A percentile compares a stretch with the other conserved stretches of the same genome.
Evolutionary conservation across 2,797 vertebrate genomes (phyloP).

Genomic region (Sebastiscus tertius): DNA sequence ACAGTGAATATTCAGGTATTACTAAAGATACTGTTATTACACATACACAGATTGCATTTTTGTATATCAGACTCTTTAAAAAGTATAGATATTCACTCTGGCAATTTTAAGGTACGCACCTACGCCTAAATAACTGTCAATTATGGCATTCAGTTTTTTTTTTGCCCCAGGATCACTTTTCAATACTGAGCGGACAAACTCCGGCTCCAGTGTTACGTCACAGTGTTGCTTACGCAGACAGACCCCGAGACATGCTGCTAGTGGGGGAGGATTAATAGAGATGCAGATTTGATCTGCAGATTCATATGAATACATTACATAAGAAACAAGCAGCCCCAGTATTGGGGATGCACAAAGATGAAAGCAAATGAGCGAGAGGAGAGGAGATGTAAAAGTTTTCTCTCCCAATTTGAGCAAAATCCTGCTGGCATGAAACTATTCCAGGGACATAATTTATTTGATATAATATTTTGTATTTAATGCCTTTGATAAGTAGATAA

Average conservation of each 20-base stretch:
- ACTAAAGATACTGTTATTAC: neutral
- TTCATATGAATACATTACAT: slow-evolving; percentile 33
- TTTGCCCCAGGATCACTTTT: neutral
- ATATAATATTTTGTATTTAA: neutral
- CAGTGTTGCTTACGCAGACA: neutral
- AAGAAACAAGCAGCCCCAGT: neutral
- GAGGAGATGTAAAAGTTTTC: neutral
- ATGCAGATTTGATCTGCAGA: slow-evolving; percentile 45
- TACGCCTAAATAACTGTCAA: neutral
- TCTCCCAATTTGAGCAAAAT: neutral
- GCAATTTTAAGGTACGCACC: neutral
- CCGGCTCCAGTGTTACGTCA: slow-evolving; percentile 41
- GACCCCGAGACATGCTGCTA: neutral
- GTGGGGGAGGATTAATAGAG: slow-evolving; percentile 42
- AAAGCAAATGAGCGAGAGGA: neutral
- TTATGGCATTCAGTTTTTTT: neutral
- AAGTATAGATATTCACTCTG: neutral
- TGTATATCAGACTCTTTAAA: neutral
- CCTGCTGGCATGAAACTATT: neutral
- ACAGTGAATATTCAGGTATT: neutral
- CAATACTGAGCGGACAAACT: neutral
- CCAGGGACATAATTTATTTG: neutral
- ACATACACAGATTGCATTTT: neutral
- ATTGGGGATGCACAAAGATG: neutral
- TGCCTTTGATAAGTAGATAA: neutral